Evolutionary conservation across 2,888 invertebrate genomes (phyloP).

Genomic region (Megamerina dolium): DNA sequence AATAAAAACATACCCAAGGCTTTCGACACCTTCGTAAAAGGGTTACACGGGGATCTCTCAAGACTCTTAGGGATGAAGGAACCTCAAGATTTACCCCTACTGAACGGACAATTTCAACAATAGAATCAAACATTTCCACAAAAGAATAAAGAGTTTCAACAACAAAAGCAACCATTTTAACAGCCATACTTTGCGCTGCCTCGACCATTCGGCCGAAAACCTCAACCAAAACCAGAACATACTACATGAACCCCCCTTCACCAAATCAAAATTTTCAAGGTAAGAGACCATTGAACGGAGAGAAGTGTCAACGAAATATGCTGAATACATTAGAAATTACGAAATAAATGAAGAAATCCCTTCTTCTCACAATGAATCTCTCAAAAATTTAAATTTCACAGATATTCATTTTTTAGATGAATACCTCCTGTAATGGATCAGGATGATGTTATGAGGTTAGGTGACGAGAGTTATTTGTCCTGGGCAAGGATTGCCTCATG

Average conservation of each 20-base stretch:
- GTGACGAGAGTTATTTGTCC: no score
- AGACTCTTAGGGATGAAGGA: slow-evolving; percentile 3
- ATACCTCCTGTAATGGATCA: no score
- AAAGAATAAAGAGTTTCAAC: not conserved
- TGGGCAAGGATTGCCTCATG: no score
- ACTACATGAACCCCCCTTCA: slow-evolving; percentile 5
- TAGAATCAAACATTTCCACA: no score
- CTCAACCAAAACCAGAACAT: slow-evolving; percentile 2
- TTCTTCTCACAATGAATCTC: no score
- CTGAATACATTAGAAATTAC: not conserved
- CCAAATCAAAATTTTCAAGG: no score
- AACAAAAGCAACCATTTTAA: not conserved
- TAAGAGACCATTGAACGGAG: no score
- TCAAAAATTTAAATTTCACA: no score
- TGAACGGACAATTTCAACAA: no score
- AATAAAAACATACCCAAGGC: slow-evolving; percentile 1
- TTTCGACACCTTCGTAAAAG: slow-evolving; percentile 7
- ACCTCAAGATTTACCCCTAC: not conserved
- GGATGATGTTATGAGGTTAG: no score
- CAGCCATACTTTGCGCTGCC: no score
- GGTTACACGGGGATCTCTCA: slow-evolving; percentile 1
- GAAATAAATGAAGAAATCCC: not conserved
- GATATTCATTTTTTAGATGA: slow-evolving; percentile 3
- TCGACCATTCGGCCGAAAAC: not conserved
- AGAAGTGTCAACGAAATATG: no score